Percentiles rank a stretch among this genome's conserved stretches.
These are phyloP conservation scores for Platycercus adscitus DNA, from an alignment of 2,113 vertebrate species.

Conservation along the genomic window DNA sequence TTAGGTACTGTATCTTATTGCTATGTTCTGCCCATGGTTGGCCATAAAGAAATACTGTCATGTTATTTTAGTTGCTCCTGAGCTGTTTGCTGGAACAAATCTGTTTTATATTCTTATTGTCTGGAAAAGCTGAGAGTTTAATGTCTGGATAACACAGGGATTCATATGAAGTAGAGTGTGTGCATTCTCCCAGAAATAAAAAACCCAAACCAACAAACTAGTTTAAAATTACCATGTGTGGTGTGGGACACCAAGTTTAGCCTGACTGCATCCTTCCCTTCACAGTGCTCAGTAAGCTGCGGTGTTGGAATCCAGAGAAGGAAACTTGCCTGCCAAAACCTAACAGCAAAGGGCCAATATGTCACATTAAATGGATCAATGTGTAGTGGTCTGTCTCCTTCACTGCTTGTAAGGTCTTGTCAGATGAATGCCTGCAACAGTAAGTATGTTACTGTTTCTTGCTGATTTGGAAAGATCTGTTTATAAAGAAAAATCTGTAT, in stretches of 20 bases:
- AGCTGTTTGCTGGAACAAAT: background rate
- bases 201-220: background rate
- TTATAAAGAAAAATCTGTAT: background rate
- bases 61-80: background rate
- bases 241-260: background rate
- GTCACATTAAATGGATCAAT: constrained; percentile 68
- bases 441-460: constrained; percentile 73
- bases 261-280: constrained; percentile 21
- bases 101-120: background rate
- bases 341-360: constrained; percentile 78
- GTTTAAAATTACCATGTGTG: background rate
- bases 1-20: background rate
- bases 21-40: background rate
- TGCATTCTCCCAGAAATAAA: background rate
- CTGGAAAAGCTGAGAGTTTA: background rate
- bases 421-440: constrained; percentile 82
- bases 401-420: constrained; percentile 81
- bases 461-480: background rate
- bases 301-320: constrained; percentile 86
- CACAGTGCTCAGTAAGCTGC: constrained; percentile 90
- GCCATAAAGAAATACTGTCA: background rate
- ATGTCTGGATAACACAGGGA: background rate
- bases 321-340: constrained; percentile 79
- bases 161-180: background rate
- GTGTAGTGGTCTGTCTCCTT: constrained; percentile 75